These are phyloP conservation scores for Phengaris alcon DNA, from an alignment of 2,888 invertebrate genomes.

Conservation along the genomic window DNA sequence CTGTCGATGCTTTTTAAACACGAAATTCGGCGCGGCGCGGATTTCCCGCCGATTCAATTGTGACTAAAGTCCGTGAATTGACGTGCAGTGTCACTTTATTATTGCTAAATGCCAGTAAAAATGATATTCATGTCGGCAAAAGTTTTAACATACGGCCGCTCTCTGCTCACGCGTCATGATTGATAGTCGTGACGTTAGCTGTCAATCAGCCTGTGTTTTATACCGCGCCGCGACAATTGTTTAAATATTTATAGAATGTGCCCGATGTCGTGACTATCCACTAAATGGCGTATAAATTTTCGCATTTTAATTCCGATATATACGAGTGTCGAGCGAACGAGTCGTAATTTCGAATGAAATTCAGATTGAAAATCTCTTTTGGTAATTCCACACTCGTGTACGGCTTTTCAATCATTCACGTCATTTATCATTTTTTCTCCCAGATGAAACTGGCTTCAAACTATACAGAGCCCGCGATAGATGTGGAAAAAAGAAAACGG, in stretches of 20 bases:
- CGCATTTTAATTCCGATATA: slow-evolving; percentile 63
- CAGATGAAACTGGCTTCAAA: slow-evolving; percentile 69
- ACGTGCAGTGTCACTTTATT: slow-evolving; percentile 22
- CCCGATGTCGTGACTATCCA: slow-evolving; percentile 54
- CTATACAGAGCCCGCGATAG: slow-evolving; percentile 63
- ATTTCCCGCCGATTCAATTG: slow-evolving; percentile 58
- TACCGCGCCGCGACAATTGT: slow-evolving; percentile 62
- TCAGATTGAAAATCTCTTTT: slow-evolving; percentile 58
- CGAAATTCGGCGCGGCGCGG: slow-evolving; percentile 59
- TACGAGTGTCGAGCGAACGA: slow-evolving; percentile 44
- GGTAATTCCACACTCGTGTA: slow-evolving; percentile 57
- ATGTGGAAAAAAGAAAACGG: slow-evolving; percentile 66
- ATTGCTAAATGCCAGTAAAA: slow-evolving; percentile 12
- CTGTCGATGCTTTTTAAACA: slow-evolving; percentile 48
- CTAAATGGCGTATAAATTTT: slow-evolving; percentile 59
- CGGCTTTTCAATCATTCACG: slow-evolving; percentile 73
- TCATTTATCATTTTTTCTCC: slow-evolving; percentile 69
- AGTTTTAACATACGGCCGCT: slow-evolving; percentile 39
- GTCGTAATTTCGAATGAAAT: slow-evolving; percentile 52
- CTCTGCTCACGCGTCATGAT: slow-evolving; percentile 63
- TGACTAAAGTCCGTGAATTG: slow-evolving; percentile 48
- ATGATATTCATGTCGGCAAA: slow-evolving; percentile 38
- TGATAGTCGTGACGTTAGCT: slow-evolving; percentile 66
- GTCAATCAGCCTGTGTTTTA: slow-evolving; percentile 65
- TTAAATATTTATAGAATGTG: slow-evolving; percentile 73